Base-by-base conservation (phyloP, 2,113 vertebrate species). In the Tympanuchus pallidicinctus region DNA sequence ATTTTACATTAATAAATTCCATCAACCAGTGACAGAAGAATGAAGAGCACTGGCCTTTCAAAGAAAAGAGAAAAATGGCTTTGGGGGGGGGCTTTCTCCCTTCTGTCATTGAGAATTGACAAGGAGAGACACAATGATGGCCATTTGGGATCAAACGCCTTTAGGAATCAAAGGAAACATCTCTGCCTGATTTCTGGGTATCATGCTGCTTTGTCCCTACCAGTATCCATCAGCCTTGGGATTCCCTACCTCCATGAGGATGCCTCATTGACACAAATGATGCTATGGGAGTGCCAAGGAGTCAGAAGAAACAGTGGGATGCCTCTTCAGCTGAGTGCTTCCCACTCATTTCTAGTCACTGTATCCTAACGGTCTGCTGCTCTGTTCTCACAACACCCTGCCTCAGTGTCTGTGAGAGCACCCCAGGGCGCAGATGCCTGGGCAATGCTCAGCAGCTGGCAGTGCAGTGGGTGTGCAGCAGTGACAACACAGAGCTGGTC, bases 11-110 rank as follows among this genome's bases (percentile, higher is more conserved):
- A 28, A 19, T 13, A 6, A 21, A 17, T 10, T 32, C 74, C 34
- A 12, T 22, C n/a, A 10, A 43, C 25, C 22, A 22, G 16, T 10
- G 27, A 19, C 36, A 60, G 34, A 75, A 60, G 34, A 78, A 89
- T 88, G 32, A 36, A 0, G 0, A 74, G 11, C 20, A 20, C 2
- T 24, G 7, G 1, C 6, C 65, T 63, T 74, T 50, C 45, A 66
- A 9, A 6, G 11, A 71, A 59, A 90, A 69, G 16, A 34, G 4
- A 50, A 85, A 22, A 34, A 43, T 11, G 14, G 32, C 36, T 47
- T 72, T 57, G 40, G 10, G 9, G 9, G 9, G 17, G 17, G 7
- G 20, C 3, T 34, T 28, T 3, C 21, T 3, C 4, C 8, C 20
- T 66, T 79, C 27, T 15, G 25, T 4, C 1, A 57, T 54, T 0